phyloP scores from a whole-genome alignment of 2,797 vertebrate genomes.

The Syngnathus acus region DNA sequence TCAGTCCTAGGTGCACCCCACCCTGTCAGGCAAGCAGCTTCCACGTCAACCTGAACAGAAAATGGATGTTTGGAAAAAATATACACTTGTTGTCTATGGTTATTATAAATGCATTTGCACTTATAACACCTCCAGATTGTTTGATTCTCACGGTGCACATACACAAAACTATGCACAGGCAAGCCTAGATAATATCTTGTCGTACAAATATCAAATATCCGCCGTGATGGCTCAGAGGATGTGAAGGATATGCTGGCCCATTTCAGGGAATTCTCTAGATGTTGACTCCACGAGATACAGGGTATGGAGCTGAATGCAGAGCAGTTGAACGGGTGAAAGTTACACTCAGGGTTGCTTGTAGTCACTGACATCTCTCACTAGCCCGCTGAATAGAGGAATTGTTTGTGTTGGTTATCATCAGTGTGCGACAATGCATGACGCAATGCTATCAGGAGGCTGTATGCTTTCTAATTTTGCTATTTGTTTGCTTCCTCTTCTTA shows the following conservation, averaged over 20 bases:
- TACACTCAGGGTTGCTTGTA: conserved; percentile 17
- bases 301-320: conserved; percentile 47
- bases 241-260: conserved; percentile 31
- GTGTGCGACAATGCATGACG: neutral
- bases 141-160: neutral
- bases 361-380: conserved; percentile 11
- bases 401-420: conserved; percentile 14
- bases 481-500: neutral
- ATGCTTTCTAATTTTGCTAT: conserved; percentile 4
- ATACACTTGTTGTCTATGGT: neutral
- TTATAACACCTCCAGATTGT: neutral
- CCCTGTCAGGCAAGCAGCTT: neutral
- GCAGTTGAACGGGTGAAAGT: conserved; percentile 38
- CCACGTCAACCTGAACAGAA: neutral
- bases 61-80: neutral
- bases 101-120: neutral
- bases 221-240: conserved; percentile 32
- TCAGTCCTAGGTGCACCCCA: neutral
- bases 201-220: conserved; percentile 47
- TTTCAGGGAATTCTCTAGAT: conserved; percentile 55
- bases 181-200: conserved; percentile 36
- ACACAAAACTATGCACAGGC: conserved; percentile 8
- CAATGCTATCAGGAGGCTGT: neutral
- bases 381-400: conserved; percentile 18
- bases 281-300: conserved; percentile 44